A percentile compares a stretch with the other conserved stretches of the same genome.
Conservation (phyloP, 2,888 invertebrate genomes). For the Xestia rhomboidea region DNA sequence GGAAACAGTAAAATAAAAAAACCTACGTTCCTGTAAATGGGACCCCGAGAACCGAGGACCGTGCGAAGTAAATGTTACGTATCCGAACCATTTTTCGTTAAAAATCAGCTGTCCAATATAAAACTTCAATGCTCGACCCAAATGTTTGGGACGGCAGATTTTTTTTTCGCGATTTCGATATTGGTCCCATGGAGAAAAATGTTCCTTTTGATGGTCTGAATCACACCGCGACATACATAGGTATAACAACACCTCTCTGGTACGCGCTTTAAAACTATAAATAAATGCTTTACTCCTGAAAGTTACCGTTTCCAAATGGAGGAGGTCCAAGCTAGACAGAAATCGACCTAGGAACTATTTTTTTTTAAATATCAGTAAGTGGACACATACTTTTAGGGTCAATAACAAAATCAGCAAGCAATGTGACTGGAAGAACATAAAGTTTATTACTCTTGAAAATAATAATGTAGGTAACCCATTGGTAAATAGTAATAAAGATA, state of each 20-base stretch:
- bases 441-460: conserved; percentile 30
- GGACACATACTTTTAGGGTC: no score
- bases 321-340: neutral
- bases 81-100: neutral
- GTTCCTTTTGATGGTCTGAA: no score
- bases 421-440: conserved; percentile 12
- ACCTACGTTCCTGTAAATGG: neutral
- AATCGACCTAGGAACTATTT: neutral
- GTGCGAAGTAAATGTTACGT: neutral
- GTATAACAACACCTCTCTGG: no score
- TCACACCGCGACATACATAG: no score
- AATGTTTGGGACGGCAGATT: no score
- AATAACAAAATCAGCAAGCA: neutral
- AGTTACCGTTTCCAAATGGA: neutral
- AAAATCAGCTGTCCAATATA: no score
- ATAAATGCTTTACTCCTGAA: no score
- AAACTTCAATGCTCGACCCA: no score
- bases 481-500: conserved; percentile 8
- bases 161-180: no score
- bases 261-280: no score
- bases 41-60: neutral
- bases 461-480: conserved; percentile 8
- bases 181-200: no score
- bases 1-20: neutral
- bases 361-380: neutral